Evolutionary conservation across 2,797 vertebrate genomes (phyloP).

Genomic region (Bucorvus abyssinicus): DNA sequence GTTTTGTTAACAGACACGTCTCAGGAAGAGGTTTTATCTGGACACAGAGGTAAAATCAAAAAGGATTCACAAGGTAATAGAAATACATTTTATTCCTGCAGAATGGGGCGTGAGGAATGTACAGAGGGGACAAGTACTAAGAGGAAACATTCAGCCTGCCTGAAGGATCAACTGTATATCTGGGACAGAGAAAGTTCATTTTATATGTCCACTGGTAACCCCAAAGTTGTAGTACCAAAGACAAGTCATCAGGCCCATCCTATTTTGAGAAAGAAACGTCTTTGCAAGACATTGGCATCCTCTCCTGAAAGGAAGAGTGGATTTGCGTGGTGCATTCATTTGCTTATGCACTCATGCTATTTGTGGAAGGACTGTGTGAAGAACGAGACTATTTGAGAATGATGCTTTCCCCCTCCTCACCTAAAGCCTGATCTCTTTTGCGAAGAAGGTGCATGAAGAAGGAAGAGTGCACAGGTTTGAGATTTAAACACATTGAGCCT

Average conservation of each 20-base stretch:
- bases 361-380: not conserved
- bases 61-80: not conserved
- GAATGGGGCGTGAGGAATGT: rapidly evolving
- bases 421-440: not conserved
- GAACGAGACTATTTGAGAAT: not conserved
- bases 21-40: not conserved
- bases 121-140: not conserved
- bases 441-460: not conserved
- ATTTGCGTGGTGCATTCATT: not conserved
- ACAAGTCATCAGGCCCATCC: not conserved
- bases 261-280: not conserved
- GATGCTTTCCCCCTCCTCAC: not conserved
- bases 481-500: not conserved
- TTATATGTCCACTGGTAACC: not conserved
- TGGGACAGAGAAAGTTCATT: not conserved
- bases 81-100: not conserved
- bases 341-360: not conserved
- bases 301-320: not conserved
- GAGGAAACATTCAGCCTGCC: not conserved
- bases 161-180: not conserved
- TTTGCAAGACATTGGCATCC: not conserved
- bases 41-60: not conserved
- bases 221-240: not conserved
- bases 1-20: not conserved
- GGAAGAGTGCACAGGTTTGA: not conserved